Evolutionary conservation across 2,888 invertebrate species (phyloP).

Genomic region (Melolontha melolontha): DNA sequence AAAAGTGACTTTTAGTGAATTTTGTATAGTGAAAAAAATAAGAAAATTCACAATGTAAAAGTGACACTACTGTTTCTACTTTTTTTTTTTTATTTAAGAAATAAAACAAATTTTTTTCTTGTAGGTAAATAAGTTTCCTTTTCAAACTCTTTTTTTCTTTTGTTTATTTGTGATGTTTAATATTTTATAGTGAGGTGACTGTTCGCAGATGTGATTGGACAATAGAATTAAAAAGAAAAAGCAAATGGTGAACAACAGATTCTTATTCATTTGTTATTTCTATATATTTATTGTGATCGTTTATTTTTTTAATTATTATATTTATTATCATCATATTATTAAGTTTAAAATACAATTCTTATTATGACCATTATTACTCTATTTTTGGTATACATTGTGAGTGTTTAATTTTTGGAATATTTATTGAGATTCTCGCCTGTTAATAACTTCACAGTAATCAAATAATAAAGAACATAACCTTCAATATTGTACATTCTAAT

Average conservation of each 20-base stretch:
- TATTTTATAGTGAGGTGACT: constrained; percentile 24
- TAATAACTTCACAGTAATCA: too few relatives aligned
- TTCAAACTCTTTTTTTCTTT: neutral
- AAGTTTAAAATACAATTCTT: constrained; percentile 6
- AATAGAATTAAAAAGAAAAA: constrained; percentile 13
- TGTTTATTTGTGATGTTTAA: constrained; percentile 2
- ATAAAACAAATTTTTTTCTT: too few relatives aligned
- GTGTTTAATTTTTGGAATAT: too few relatives aligned
- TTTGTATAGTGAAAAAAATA: constrained; percentile 45
- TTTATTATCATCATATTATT: constrained; percentile 1
- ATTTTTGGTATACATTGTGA: too few relatives aligned
- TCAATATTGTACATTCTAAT: too few relatives aligned
- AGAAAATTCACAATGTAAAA: constrained; percentile 18
- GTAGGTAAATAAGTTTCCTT: neutral
- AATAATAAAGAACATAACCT: too few relatives aligned
- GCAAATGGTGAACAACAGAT: neutral
- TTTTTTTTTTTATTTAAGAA: too few relatives aligned
- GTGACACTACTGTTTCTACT: neutral
- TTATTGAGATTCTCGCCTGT: too few relatives aligned
- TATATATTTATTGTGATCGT: constrained; percentile 2
- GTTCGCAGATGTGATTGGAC: constrained; percentile 23
- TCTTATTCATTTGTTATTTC: too few relatives aligned
- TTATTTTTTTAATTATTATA: constrained; percentile 14
- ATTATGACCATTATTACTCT: neutral
- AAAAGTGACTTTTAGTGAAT: constrained; percentile 42